These are phyloP conservation scores for Pseudomugil gertrudae DNA, from an alignment of 2,797 vertebrate genomes.

Conservation along the genomic window DNA sequence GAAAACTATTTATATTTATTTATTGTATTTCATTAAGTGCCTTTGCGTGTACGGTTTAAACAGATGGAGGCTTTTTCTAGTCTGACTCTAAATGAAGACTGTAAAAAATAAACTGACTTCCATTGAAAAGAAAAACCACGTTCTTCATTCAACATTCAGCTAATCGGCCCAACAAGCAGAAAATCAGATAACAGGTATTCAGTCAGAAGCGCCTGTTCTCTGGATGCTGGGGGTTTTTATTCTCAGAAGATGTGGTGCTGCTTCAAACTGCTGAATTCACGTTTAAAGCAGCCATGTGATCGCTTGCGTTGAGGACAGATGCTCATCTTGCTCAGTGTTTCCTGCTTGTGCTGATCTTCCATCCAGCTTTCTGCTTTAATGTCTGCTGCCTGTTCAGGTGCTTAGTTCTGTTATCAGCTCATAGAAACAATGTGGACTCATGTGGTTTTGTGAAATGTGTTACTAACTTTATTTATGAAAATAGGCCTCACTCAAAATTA, in stretches of 20 bases:
- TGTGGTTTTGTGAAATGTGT: conserved; percentile 38
- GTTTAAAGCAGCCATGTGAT: conserved; percentile 48
- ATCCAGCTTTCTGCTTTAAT: conserved; percentile 77
- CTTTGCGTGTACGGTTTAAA: no score
- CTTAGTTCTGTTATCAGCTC: conserved; percentile 29
- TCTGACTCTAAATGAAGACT: conserved; percentile 24
- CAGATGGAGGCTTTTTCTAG: conserved; percentile 32
- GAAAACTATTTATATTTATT: neutral
- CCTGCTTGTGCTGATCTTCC: conserved; percentile 78
- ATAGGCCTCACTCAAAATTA: conserved; percentile 2
- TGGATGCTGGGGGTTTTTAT: conserved; percentile 47
- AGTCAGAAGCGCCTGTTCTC: conserved; percentile 38
- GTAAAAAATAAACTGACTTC: conserved; percentile 23
- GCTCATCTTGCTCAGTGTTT: conserved; percentile 74
- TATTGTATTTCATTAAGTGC: no score
- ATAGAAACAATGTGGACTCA: conserved; percentile 15
- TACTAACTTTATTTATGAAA: conserved; percentile 6
- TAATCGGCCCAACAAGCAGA: conserved; percentile 23
- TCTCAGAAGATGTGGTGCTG: conserved; percentile 56
- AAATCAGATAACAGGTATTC: conserved; percentile 40
- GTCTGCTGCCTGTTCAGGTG: conserved; percentile 55
- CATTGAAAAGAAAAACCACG: conserved; percentile 24
- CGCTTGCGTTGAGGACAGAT: conserved; percentile 48
- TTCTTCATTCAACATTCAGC: conserved; percentile 30
- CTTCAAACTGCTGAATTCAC: conserved; percentile 45